Base-by-base conservation (phyloP, 1,140 invertebrate genomes). In the Zeugodacus cucurbitae region DNA sequence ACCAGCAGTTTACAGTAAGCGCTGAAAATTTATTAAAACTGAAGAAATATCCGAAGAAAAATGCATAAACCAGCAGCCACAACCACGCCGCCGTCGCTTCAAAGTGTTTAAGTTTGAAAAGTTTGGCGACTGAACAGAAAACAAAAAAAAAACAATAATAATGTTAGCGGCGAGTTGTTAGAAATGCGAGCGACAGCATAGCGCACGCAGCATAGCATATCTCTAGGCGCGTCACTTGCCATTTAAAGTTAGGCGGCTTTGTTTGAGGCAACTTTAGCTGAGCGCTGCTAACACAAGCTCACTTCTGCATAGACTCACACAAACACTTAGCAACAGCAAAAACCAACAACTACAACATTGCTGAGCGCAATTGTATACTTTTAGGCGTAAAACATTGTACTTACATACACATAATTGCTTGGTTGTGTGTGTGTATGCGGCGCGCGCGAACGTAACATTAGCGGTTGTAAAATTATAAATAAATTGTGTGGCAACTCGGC, bases 81-180 rank as follows among this genome's bases (percentile, higher is more conserved):
- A 34, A 78, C 74, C 22, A 82, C 37, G 41, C 2, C 41, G 82
- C 3, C 14, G 82, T 0, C 14, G 41, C 29, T 14, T 22, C 17
- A 32, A 58, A 59, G 44, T 37, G 34, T 59, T 86, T 86, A 86
- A 86, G 17, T 86, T 32, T 20, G 57, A 86, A 86, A 86, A 86
- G 11, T 86, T 86, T 34, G 20, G 54, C 85, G 32, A 34, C 85
- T 58, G 14, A 7, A 7, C 1, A 20, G 14, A 82, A 82, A 44
- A 82, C 0, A 54, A 37, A 7, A 41, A 41, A 41, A 22, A 7
- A 41, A 41, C n/a, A 22, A 17, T 22, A 7, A 41, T 41, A n/a
- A n/a, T 3, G 22, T 67, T 17, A 34, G 29, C 3, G 67, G 34
- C 67, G 14, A 22, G 32, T 74, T 34, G 17, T 41, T 41, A 14